Base-by-base conservation (phyloP, 2,113 vertebrate species). In the Spermophilus dauricus region DNA sequence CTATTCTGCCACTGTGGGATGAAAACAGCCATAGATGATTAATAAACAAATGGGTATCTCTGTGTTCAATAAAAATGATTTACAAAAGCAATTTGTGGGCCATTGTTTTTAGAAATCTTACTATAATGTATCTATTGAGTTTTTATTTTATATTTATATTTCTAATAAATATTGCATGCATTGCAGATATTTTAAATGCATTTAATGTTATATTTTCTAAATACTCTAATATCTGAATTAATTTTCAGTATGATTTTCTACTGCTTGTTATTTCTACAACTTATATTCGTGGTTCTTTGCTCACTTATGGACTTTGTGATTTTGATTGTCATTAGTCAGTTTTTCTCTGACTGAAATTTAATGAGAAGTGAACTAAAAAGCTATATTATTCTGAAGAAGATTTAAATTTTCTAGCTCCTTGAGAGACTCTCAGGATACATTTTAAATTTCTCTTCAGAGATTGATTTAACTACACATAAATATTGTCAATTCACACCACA, bases 61-160 rank as follows among this genome's bases (percentile, higher is more conserved):
- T 77, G 16, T 34, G 14, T 82, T 89, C 56, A 86, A 28, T 89
- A 86, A 82, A 88, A 82, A 28, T 61, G 72, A 94, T 84, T 67
- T 73, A 78, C 26, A 61, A 73, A 61, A 94, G 51, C 2, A 83
- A 0, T 4, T 16, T 28, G 0, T 39, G 32, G 34, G 2, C 14
- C 30, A 51, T 42, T 37, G 32, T 76, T 82, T 91, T 6, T 56
- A 73, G 39, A 80, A 8, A 22, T 1, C 76, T 45, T 89, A 78
- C 4, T 77, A 73, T 70, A 86, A 80, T 76, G 4, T 63, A 83
- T 26, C n/a, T 16, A 30, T 34, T 89, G 22, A 77, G 8, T 65
- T 67, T 92, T 86, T 13, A n/a, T 83, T 90, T 86, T 88, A 34
- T 30, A 83, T 77, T 77, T 70, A 34, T 30, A 83, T 77, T 77